These are phyloP conservation scores for Aix galericulata DNA, from an alignment of 2,113 vertebrate genomes.

Conservation along the genomic window DNA sequence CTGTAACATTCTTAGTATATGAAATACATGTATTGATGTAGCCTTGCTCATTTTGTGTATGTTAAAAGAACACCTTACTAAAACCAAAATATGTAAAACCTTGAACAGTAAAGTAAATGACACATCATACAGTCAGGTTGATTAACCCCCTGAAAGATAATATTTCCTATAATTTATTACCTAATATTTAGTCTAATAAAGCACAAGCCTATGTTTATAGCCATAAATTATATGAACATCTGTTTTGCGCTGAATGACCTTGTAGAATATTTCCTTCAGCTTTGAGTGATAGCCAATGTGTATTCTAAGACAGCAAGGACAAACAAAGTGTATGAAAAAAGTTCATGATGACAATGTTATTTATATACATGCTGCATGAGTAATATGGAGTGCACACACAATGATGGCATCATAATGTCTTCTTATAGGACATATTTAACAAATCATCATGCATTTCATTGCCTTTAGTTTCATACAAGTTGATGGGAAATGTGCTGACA, in stretches of 20 bases:
- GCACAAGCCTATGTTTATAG: not conserved
- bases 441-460: not conserved
- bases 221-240: conserved; percentile 46
- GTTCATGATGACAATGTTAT: conserved; percentile 30
- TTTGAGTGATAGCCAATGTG: not conserved
- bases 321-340: not conserved
- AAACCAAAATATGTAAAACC: not conserved
- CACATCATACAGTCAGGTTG: not conserved
- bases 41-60: not conserved
- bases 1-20: not conserved
- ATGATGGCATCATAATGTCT: not conserved
- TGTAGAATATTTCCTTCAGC: conserved; percentile 2
- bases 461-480: not conserved
- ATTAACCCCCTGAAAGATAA: not conserved
- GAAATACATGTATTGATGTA: not conserved
- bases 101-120: not conserved
- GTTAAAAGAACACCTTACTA: not conserved
- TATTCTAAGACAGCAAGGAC: conserved; percentile 44
- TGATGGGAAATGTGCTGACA: conserved; percentile 28
- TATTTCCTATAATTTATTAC: conserved; percentile 41
- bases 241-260: conserved; percentile 37
- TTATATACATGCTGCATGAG: conserved; percentile 40
- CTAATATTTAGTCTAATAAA: conserved; percentile 31
- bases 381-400: not conserved
- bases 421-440: conserved; percentile 20